Evolutionary conservation across 2,113 vertebrate genomes (phyloP).

Genomic region (Spea bombifrons): DNA sequence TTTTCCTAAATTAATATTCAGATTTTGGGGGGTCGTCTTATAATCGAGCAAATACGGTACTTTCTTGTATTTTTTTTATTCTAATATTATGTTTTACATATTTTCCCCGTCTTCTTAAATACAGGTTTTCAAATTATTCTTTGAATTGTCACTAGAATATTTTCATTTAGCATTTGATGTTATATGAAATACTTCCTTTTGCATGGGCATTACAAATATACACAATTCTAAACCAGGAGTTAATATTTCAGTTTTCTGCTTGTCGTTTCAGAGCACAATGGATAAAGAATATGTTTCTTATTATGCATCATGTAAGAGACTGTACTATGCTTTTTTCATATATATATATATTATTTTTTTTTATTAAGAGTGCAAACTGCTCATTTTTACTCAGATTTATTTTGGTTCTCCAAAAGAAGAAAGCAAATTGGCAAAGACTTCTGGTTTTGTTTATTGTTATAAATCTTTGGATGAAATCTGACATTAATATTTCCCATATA

Average conservation of each 20-base stretch:
- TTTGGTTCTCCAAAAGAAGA: conserved; percentile 25
- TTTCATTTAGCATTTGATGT: background rate
- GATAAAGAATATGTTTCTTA: conserved; percentile 29
- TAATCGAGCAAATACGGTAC: no score
- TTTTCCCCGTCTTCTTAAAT: no score
- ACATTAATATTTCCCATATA: conserved; percentile 39
- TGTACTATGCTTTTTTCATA: conserved; percentile 15
- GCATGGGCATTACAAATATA: conserved; percentile 17
- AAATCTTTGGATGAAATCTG: conserved; percentile 41
- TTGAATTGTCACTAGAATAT: no score
- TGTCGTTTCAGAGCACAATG: conserved; percentile 12
- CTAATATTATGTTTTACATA: no score
- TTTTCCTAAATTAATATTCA: no score
- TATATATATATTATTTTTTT: conserved; percentile 15
- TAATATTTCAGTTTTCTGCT: conserved; percentile 40
- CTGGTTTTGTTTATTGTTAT: conserved; percentile 46
- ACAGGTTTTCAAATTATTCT: no score
- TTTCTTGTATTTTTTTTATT: no score
- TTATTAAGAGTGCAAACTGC: conserved; percentile 30
- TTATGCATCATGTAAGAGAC: conserved; percentile 21
- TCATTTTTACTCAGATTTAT: conserved; percentile 33
- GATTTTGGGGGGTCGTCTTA: no score
- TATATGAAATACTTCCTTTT: conserved; percentile 3
- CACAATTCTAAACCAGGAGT: conserved; percentile 19
- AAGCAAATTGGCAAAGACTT: conserved; percentile 37